Conservation (phyloP, 37 sponge, comb jelly and placozoan genomes). For the Dysidea cf. avara region DNA sequence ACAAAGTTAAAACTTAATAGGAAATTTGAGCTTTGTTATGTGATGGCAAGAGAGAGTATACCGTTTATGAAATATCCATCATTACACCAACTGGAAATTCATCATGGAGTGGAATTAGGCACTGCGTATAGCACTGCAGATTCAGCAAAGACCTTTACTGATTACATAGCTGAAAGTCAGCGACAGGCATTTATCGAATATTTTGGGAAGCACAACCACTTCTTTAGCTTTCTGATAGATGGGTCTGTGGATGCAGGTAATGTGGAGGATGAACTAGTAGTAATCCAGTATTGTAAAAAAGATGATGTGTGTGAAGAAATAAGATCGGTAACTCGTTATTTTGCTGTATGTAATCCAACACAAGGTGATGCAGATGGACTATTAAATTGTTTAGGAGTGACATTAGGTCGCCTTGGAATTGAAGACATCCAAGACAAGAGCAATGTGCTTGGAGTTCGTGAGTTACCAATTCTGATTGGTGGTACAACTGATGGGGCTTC, state of each 20-base stretch:
- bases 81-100: too few relatives aligned
- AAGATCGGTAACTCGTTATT: neutral
- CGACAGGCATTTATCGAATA: neutral
- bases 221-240: neutral
- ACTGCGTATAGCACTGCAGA: too few relatives aligned
- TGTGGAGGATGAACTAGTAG: neutral
- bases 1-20: too few relatives aligned
- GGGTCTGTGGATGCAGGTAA: neutral
- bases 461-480: neutral
- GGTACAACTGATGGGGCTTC: too few relatives aligned
- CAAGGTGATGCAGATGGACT: neutral
- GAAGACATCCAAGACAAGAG: too few relatives aligned
- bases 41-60: too few relatives aligned
- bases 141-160: too few relatives aligned
- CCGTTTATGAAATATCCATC: too few relatives aligned
- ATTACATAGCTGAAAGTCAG: neutral
- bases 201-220: neutral
- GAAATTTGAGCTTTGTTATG: too few relatives aligned
- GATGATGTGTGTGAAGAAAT: constrained; percentile 1
- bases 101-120: constrained; percentile 1
- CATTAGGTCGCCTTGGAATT: neutral
- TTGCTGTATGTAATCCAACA: neutral
- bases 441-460: constrained; percentile 3
- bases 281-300: neutral
- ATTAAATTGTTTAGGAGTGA: neutral